Evolutionary conservation across 2,797 vertebrate genomes (phyloP), one percentile per base, ranked within the genome.

Genomic region (Philypnodon macrostomus): DNA sequence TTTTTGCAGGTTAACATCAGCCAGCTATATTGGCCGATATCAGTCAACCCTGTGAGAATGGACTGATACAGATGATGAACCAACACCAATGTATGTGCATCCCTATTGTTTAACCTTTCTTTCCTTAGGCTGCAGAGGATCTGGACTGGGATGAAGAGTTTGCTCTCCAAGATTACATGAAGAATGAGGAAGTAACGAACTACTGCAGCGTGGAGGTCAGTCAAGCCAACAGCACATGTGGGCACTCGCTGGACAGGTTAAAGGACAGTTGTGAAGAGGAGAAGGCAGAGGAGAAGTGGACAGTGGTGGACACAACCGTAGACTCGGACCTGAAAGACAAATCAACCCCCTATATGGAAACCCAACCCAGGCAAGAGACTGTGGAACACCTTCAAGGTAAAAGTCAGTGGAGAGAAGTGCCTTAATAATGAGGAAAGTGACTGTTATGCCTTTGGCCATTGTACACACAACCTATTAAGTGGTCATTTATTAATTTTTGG

Each of bases 131-230:
- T 6, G 76, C 66, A 45, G 76, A 82, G 13, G 84, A 83, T 23
- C 65, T 87, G 65, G 80, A 87, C 66, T 87, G 85, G 87, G 87
- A 88, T 1, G 83, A 89, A 56, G 85, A 87, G 58, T 85, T 85
- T n/a, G 80, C 74, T 11, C 55, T 88, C 15, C 83, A 86, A 31
- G 85, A 88, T 47, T 82, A 87, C 46, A 58, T 87, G 39, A 84
- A 77, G 45, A 77, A 62, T 1, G 74, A 85, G 23, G 39, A 83
- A 26, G 35, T 67, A 0, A 63, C 31, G 0, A 73, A 73, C 16
- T 78, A 75, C 2, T 76, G 67, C 59, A 59, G 37, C 33, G 47
- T 30, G 0, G 63, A 47, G 29, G 45, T 53, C 0, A 44, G 51
- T 1, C 38, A 3, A 37, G 31, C 21, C 1, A 56, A 57, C 9